Evolutionary conservation across 2,113 vertebrate species (phyloP), one percentile per base, ranked within the genome.

Genomic region (Bos indicus): DNA sequence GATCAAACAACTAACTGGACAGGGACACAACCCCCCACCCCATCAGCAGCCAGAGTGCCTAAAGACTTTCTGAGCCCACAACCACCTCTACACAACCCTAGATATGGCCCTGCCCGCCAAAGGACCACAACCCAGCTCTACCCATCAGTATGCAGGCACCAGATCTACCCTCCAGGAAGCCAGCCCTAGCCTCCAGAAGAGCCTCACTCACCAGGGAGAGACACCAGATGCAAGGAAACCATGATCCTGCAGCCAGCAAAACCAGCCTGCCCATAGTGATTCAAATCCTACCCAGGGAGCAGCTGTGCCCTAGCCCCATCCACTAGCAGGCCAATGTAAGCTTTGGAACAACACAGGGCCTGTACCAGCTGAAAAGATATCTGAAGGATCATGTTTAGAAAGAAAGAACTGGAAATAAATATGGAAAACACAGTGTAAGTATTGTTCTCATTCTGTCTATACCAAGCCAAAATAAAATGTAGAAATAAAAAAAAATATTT

Each of bases 401-500:
- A 90, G 40, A 10, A 88, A 71, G 52, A 83, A 88, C 54, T 96
- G 26, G 28, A 96, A 97, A 74, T 84, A 67, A 95, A 83, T 56
- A 0, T 84, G 10, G n/a, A 54, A 77, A 96, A 82, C 48, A 60
- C 16, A 56, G 17, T 46, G 1, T 51, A 83, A 43, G 14, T 81
- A 25, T 40, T 43, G 10, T 60, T 84, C 30, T 52, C 26, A 6
- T 67, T 88, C 6, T 17, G 3, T 77, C 23, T 80, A 5, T 36
- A 88, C 5, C 51, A 81, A 85, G 17, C 59, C 77, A 97, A 88
- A 87, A 77, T 85, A 89, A 97, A 96, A 91, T 62, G 3, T 28
- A 94, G n/a, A 92, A 91, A 92, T 67, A 80, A 0, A 85, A 77
- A 77, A 86, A 87, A 59, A 93, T 78, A 7, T 54, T 46, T 28